phyloP scores from a whole-genome alignment of 1,140 invertebrate genomes.

The Limonius californicus region DNA sequence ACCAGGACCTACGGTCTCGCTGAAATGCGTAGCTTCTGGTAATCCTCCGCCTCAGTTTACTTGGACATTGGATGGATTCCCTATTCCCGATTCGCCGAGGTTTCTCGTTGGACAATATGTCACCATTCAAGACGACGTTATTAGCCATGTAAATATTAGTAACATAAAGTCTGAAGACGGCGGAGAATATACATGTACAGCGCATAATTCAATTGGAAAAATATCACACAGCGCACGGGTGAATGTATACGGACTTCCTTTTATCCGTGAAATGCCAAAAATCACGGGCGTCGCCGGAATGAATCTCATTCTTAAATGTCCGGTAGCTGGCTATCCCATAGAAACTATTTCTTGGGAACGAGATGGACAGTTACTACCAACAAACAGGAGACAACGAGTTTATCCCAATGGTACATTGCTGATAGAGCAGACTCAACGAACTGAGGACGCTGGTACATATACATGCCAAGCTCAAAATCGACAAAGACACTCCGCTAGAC shows the following conservation, averaged over 20 bases:
- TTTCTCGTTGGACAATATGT: conserved; percentile 89
- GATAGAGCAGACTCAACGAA: conserved; percentile 74
- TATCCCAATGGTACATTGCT: conserved; percentile 83
- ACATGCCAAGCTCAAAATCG: conserved; percentile 85
- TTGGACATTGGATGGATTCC: conserved; percentile 85
- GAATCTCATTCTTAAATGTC: conserved; percentile 83
- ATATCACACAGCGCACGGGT: conserved; percentile 77
- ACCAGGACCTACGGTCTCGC: conserved; percentile 79
- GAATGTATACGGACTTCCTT: conserved; percentile 88
- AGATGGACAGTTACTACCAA: conserved; percentile 77
- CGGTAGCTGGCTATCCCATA: conserved; percentile 90
- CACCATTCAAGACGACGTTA: conserved; percentile 86
- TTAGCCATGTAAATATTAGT: conserved; percentile 92
- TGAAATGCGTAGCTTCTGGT: conserved; percentile 87
- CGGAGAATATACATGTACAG: conserved; percentile 85
- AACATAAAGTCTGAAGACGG: conserved; percentile 85
- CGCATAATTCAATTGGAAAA: conserved; percentile 73
- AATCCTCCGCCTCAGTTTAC: conserved; percentile 87
- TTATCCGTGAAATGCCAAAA: conserved; percentile 86
- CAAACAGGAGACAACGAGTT: conserved; percentile 82
- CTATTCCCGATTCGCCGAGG: conserved; percentile 67
- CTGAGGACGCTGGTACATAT: conserved; percentile 77
- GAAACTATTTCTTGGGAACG: conserved; percentile 84
- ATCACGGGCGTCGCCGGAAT: conserved; percentile 85
- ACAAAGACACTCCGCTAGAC: conserved; percentile 72